These are phyloP conservation scores for Patella caerulea DNA, from an alignment of 2,888 invertebrate species.

Conservation along the genomic window DNA sequence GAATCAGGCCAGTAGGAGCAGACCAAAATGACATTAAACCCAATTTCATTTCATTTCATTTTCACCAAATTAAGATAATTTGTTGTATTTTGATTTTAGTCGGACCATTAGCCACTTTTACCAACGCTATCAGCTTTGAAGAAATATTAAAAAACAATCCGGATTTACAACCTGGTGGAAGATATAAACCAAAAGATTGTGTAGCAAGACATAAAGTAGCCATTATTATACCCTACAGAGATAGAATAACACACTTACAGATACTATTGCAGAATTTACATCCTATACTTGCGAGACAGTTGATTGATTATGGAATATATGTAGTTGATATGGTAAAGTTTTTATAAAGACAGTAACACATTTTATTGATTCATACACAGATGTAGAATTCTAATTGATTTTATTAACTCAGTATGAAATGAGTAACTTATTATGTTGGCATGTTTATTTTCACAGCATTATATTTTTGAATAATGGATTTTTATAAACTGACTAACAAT, in stretches of 20 bases:
- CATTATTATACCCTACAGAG: slow-evolving; percentile 92
- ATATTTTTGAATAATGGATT: no score
- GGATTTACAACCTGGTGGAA: slow-evolving; percentile 80
- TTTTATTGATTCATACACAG: no score
- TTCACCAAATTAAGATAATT: background rate
- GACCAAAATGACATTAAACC: no score
- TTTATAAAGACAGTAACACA: no score
- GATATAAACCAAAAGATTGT: slow-evolving; percentile 81
- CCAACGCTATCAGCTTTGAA: slow-evolving; percentile 44
- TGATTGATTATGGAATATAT: slow-evolving; percentile 94
- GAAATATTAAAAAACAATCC: slow-evolving; percentile 66
- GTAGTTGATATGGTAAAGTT: slow-evolving; percentile 87
- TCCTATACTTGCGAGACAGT: slow-evolving; percentile 90
- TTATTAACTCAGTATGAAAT: no score
- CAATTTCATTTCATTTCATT: no score
- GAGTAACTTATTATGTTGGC: no score
- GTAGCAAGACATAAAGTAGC: slow-evolving; percentile 85
- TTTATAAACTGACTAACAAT: no score
- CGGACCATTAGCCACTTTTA: slow-evolving; percentile 43
- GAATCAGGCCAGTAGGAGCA: no score
- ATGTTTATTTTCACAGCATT: no score
- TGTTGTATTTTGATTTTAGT: slow-evolving; percentile 38
- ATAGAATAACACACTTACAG: slow-evolving; percentile 86
- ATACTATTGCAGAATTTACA: slow-evolving; percentile 93
- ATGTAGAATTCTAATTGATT: no score